Base-by-base conservation (phyloP, 2,113 vertebrate species). In the Psittacula cyanocephala region DNA sequence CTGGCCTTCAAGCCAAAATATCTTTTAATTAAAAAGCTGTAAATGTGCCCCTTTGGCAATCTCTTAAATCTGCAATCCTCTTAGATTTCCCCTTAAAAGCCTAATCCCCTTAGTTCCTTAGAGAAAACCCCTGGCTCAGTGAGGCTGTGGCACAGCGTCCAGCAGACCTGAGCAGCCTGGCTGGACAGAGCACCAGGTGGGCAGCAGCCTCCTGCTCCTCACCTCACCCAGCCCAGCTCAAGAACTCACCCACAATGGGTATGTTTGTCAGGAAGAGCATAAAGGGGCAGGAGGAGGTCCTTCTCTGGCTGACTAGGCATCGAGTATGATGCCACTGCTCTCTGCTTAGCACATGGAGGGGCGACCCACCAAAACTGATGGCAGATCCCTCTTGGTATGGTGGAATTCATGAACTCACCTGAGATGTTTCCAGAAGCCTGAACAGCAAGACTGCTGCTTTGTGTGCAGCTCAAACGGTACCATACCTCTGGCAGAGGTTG, bases 11-110 rank as follows among this genome's bases (percentile, higher is more conserved):
- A 94, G 44, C 76, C 80, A 92, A 93, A 96, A 89, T 83, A 84
- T 35, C 77, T 96, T 96, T 93, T 95, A 95, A 96, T 96, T 95
- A 94, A 96, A 95, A 94, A 95, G 31, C 83, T 84, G 84, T 89
- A 91, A 94, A 92, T 11, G 69, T 46, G 39, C 52, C 65, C 83
- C 80, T 90, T 27, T 80, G 80, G 83, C 69, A 80, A 97, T 95
- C 90, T 94, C 90, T 94, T 92, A 89, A 93, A 95, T 91, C 92
- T 87, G 22, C 35, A 96, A 62, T 96, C 93, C 93, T 95, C 90
- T 93, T 92, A 91, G 28, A 49, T 63, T 81, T 81, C 55, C 52
- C 20, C 59, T 93, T 46, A 72, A 78, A 86, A 92, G 47, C 50
- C 77, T 92, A 94, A 96, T 95, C 92, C 62, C 80, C 41, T 84